phyloP scores from a whole-genome alignment of 2,113 vertebrate genomes.

The Odobenus rosmarus region DNA sequence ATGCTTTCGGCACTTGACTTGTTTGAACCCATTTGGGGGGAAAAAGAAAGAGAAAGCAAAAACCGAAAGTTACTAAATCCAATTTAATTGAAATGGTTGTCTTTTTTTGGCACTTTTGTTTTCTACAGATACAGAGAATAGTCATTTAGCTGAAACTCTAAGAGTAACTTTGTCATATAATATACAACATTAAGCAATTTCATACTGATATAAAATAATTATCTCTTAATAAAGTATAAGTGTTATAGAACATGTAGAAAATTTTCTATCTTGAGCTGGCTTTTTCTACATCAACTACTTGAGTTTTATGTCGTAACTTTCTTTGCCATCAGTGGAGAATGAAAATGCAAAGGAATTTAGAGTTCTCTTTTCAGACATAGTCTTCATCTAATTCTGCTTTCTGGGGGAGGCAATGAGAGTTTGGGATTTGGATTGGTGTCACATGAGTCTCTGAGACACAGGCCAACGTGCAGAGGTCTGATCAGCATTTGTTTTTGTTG shows the following conservation, averaged over 20 bases:
- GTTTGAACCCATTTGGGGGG: background rate
- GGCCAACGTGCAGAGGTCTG: background rate
- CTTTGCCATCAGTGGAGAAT: slow-evolving; percentile 4
- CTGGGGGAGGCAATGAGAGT: background rate
- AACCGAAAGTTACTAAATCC: slow-evolving; percentile 25
- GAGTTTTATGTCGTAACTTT: background rate
- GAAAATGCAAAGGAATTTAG: background rate
- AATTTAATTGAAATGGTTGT: slow-evolving; percentile 56
- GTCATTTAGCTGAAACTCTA: background rate
- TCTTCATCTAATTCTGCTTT: background rate
- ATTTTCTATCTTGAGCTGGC: background rate
- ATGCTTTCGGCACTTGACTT: slow-evolving; percentile 60
- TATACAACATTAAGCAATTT: background rate
- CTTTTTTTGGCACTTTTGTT: background rate
- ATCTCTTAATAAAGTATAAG: background rate
- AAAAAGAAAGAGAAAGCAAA: slow-evolving; percentile 6
- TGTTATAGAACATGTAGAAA: background rate
- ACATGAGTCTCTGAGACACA: background rate
- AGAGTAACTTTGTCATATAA: background rate
- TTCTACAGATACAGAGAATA: background rate
- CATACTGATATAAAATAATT: background rate
- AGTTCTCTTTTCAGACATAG: background rate
- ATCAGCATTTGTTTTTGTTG: background rate
- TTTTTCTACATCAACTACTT: background rate
- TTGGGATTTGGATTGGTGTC: background rate